Conservation (phyloP, 2,888 invertebrate genomes). For the Agrotis exclamationis region DNA sequence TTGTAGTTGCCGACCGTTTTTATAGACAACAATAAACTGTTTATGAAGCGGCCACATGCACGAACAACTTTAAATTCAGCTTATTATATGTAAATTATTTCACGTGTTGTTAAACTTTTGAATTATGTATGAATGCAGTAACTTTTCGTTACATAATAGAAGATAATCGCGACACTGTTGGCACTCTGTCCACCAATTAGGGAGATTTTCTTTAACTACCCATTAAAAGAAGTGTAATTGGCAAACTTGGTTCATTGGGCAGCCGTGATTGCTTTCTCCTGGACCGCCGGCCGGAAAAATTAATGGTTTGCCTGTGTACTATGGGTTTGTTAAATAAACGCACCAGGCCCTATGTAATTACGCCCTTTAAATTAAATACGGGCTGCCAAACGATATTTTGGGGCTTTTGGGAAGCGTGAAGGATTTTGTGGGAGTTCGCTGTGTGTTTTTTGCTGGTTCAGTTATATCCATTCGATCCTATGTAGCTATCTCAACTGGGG, state of each 20-base stretch:
- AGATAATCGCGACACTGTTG: constrained; percentile 71
- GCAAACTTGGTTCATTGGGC: constrained; percentile 86
- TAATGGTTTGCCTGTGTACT: constrained; percentile 78
- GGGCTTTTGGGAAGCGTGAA: constrained; percentile 50
- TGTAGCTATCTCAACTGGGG: not conserved
- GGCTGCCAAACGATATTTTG: constrained; percentile 65
- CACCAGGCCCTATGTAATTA: constrained; percentile 65
- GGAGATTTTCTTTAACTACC: constrained; percentile 82
- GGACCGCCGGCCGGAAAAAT: constrained; percentile 79
- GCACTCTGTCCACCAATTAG: constrained; percentile 79
- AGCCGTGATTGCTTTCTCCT: constrained; percentile 83
- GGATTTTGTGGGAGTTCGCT: constrained; percentile 36
- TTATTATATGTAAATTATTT: constrained; percentile 62
- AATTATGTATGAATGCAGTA: constrained; percentile 74
- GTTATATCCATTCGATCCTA: not conserved
- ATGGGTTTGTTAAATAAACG: constrained; percentile 73
- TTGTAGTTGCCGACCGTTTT: constrained; percentile 44
- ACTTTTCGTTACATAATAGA: constrained; percentile 66
- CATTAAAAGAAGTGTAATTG: constrained; percentile 86
- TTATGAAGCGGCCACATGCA: constrained; percentile 35
- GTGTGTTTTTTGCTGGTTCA: constrained; percentile 16
- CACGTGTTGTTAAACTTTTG: constrained; percentile 65
- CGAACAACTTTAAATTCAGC: constrained; percentile 51
- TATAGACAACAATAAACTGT: constrained; percentile 48
- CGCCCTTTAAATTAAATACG: constrained; percentile 71